Conservation (phyloP, 92 coral and sea anemone genomes). For the Epizoanthus scotinus region DNA sequence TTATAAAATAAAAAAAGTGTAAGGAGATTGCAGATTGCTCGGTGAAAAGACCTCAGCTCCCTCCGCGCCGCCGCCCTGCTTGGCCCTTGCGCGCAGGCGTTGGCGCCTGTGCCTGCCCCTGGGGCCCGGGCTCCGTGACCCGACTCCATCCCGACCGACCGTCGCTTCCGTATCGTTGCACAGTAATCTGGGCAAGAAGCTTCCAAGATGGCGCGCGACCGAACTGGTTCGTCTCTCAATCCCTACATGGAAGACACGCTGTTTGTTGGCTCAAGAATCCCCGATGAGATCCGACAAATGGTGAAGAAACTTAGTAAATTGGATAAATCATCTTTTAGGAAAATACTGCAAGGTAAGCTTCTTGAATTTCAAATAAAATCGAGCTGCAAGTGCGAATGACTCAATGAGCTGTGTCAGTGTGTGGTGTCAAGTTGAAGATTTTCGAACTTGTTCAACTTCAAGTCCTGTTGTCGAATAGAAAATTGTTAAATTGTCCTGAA, state of each 20-base stretch:
- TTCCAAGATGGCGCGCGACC: conserved; percentile 95
- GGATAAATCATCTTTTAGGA: conserved; percentile 78
- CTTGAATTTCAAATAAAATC: neutral
- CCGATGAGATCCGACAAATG: conserved; percentile 88
- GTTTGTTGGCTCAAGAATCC: conserved; percentile 90
- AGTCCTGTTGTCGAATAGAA: neutral
- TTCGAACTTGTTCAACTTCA: too few species aligned
- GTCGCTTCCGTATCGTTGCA: neutral
- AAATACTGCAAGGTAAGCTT: conserved; percentile 83
- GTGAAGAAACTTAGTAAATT: conserved; percentile 70
- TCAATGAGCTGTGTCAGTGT: too few species aligned
- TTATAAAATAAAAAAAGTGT: too few species aligned
- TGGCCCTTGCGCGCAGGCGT: too few species aligned
- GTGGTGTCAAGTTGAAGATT: too few species aligned
- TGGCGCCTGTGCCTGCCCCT: too few species aligned
- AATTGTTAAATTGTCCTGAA: neutral
- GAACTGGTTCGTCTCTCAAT: conserved; percentile 70
- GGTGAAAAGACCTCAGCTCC: too few species aligned
- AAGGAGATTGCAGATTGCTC: too few species aligned
- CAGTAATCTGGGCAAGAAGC: neutral
- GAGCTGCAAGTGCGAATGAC: neutral
- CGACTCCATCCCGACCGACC: too few species aligned
- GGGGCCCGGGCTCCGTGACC: too few species aligned
- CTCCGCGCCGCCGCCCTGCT: too few species aligned
- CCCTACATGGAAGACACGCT: conserved; percentile 78